Evolutionary conservation across 2,113 vertebrate species (phyloP).

Genomic region (Poeciliopsis retropinna): DNA sequence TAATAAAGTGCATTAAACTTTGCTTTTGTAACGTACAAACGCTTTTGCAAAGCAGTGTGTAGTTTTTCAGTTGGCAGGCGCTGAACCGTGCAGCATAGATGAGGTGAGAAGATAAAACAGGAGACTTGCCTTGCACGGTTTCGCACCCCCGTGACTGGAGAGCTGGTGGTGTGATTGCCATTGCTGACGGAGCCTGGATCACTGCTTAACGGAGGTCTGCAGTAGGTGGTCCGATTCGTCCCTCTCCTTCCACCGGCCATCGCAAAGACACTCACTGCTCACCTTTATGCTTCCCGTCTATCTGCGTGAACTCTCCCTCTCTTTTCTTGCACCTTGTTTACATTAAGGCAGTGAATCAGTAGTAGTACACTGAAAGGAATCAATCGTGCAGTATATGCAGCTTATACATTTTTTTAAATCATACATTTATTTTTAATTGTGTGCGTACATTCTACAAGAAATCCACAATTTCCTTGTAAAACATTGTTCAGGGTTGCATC

Average conservation of each 20-base stretch:
- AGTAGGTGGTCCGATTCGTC: conserved; percentile 92
- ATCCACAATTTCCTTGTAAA: neutral
- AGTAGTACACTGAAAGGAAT: neutral
- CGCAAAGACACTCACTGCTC: conserved; percentile 60
- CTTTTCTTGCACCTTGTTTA: conserved; percentile 19
- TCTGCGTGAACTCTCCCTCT: conserved; percentile 9
- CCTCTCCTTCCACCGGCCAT: conserved; percentile 97
- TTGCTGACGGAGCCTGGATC: conserved; percentile 88
- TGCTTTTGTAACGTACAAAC: too few relatives aligned
- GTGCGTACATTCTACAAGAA: too few relatives aligned
- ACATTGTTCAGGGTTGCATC: neutral
- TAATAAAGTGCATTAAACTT: neutral
- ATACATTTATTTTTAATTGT: too few relatives aligned
- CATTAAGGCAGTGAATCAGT: neutral
- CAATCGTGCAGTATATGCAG: neutral
- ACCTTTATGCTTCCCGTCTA: conserved; percentile 3
- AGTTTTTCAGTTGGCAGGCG: neutral
- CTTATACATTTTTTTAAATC: too few relatives aligned
- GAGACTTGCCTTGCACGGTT: conserved; percentile 87
- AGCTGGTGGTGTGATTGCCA: conserved; percentile 85
- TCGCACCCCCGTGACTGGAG: conserved; percentile 90
- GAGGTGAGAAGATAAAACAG: too few relatives aligned
- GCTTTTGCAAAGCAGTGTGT: neutral
- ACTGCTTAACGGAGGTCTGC: conserved; percentile 88
- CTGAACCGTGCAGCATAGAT: neutral